Evolutionary conservation across 2,888 invertebrate genomes (phyloP), one percentile per base, ranked within the genome.

Genomic region (Carabus problematicus): DNA sequence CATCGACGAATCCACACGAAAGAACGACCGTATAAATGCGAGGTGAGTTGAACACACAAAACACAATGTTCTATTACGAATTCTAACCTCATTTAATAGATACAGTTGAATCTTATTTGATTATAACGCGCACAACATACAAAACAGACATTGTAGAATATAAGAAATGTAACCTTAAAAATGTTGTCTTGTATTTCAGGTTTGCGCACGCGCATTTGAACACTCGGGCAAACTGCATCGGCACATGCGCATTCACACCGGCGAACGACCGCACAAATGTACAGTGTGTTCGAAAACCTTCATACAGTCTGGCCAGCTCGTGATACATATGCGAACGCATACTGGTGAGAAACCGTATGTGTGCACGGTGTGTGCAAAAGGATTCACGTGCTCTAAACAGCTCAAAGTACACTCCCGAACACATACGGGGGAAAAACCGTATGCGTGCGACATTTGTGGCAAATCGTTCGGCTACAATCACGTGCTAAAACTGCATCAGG

Each of bases 381-480:
- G 94, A 4, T 95, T 95, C 82, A 95, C 95, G 3, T 95, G 95
- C 80, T 94, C 94, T 72, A 95, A 95, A 79, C 95, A 95, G 80
- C 85, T 95, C 12, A 95, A 95, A 81, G 95, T 95, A 41, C 95
- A 95, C 80, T 94, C 94, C 39, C 87, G 95, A 45, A 95, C 95
- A 0, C 95, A 95, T 78, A 95, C 95, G 0, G 95, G 95, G 1
- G 95, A 95, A 77, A 92, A 95, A 74, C 95, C 95, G 0, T 95
- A 95, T 78, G 92, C 92, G 60, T 95, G 95, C 81, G 94, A 95
- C 79, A 94, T 95, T 73, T 95, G 95, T 78, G 91, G 93, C 71
- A 92, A 95, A 73, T 92, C 92, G 64, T 95, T 95, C 78, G 95
- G 95, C 8, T 95, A 95, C 82, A 95, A 95, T 79, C 95, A 95